These are phyloP conservation scores for Drosophila pachea DNA, from an alignment of 1,140 invertebrate genomes.

Conservation along the genomic window DNA sequence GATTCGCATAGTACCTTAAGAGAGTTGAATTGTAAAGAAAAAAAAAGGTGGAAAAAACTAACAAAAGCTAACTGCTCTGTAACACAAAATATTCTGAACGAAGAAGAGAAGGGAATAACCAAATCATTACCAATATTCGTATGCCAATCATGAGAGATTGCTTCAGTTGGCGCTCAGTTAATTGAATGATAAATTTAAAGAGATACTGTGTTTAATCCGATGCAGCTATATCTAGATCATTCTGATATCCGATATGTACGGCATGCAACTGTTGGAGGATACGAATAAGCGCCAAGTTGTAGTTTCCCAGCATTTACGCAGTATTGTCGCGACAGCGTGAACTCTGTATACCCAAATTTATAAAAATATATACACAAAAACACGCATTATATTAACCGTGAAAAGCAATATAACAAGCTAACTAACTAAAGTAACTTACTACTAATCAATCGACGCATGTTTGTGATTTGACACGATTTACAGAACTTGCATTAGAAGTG, in stretches of 20 bases:
- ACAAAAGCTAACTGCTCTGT: not conserved
- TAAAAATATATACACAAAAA: not conserved
- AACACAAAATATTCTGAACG: constrained; percentile 10
- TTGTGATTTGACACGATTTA: constrained; percentile 5
- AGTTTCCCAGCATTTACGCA: constrained; percentile 38
- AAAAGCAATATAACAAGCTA: not conserved
- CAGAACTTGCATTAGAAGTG: constrained; percentile 18
- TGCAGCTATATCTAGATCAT: not conserved
- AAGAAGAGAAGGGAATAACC: not conserved
- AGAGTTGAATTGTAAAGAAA: constrained; percentile 8
- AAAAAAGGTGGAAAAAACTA: no score
- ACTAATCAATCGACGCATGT: not conserved
- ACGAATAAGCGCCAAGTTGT: constrained; percentile 19
- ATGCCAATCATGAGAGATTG: not conserved
- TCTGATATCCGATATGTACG: not conserved
- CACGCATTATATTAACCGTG: no score
- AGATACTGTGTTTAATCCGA: constrained; percentile 8
- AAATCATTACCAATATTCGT: constrained; percentile 1
- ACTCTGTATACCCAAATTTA: not conserved
- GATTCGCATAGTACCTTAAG: constrained; percentile 23
- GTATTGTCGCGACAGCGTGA: not conserved
- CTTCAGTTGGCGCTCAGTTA: no score
- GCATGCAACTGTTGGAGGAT: not conserved
- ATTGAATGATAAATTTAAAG: not conserved
- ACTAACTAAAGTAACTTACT: not conserved